Evolutionary conservation across 2,113 vertebrate genomes (phyloP).

Genomic region (Melanerpes formicivorus): DNA sequence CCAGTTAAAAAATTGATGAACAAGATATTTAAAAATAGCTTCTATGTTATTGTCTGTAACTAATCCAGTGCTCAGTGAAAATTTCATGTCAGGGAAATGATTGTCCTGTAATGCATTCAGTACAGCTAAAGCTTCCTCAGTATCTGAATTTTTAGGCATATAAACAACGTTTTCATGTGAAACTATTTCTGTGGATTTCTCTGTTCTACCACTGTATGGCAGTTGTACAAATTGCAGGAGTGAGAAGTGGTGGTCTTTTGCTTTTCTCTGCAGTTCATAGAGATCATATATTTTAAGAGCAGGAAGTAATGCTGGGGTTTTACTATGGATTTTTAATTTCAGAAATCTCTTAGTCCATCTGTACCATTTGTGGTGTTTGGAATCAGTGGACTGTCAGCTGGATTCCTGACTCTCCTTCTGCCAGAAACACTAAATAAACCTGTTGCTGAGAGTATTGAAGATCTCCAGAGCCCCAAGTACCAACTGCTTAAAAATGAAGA

Average conservation of each 20-base stretch:
- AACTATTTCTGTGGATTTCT: background rate
- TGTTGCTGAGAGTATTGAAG: constrained; percentile 80
- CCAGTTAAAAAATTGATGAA: background rate
- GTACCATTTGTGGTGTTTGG: constrained; percentile 87
- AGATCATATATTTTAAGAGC: background rate
- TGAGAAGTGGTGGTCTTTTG: background rate
- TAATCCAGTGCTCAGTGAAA: background rate
- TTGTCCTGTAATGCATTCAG: background rate
- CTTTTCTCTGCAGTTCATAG: background rate
- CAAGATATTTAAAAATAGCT: background rate
- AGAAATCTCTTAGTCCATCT: constrained; percentile 81
- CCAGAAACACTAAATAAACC: constrained; percentile 86
- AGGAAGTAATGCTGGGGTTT: background rate
- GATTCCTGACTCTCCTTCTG: constrained; percentile 82
- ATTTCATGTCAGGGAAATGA: background rate
- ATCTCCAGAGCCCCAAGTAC: constrained; percentile 69
- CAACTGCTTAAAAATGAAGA: constrained; percentile 76
- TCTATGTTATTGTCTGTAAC: background rate
- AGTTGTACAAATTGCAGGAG: background rate
- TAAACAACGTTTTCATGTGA: background rate
- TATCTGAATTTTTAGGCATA: background rate
- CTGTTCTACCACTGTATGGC: background rate
- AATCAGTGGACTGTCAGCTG: constrained; percentile 82
- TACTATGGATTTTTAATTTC: background rate
- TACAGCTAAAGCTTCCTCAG: background rate